Evolutionary conservation across 2,888 invertebrate species (phyloP).

Genomic region (Gibbula magus): DNA sequence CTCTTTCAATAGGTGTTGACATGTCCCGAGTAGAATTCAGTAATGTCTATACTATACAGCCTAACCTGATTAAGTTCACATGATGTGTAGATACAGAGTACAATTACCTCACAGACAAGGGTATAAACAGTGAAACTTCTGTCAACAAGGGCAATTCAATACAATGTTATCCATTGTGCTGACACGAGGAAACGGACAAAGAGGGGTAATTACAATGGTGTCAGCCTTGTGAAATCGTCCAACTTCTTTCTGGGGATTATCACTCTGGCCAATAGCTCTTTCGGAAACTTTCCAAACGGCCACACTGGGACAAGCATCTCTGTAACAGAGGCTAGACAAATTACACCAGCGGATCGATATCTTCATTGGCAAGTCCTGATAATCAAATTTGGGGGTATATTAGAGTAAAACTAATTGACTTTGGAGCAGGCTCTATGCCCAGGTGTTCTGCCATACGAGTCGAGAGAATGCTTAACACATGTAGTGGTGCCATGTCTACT

Average conservation of each 20-base stretch:
- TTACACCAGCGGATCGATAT: background rate
- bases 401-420: background rate
- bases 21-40: no score
- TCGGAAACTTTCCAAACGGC: background rate
- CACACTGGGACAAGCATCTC: background rate
- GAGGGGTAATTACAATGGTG: no score
- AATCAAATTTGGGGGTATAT: constrained; percentile 7
- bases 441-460: background rate
- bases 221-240: no score
- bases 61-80: no score
- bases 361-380: constrained; percentile 1
- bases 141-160: no score
- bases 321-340: background rate
- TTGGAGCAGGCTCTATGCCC: background rate
- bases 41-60: no score
- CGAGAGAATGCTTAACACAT: background rate
- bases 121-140: no score
- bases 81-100: no score
- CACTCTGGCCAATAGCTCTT: background rate
- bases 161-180: no score
- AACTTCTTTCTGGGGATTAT: background rate
- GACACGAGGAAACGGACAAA: no score
- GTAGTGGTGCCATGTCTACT: background rate
- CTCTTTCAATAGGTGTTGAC: no score
- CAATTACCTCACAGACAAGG: no score